Conservation (phyloP, 2,888 invertebrate species). For the Seira ritae region DNA sequence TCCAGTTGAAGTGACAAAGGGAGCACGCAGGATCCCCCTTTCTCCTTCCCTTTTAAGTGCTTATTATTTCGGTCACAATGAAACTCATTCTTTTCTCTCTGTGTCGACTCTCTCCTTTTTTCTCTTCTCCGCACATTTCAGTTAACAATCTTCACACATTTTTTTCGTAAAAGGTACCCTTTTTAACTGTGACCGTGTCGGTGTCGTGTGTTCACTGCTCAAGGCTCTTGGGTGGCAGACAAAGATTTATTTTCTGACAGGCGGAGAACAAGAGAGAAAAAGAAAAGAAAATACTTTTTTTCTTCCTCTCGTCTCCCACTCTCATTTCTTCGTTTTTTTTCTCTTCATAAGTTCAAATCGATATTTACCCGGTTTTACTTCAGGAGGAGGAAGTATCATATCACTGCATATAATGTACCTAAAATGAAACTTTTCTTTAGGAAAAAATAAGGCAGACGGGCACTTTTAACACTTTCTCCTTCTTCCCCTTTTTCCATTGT, state of each 20-base stretch:
- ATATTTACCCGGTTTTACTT: not conserved
- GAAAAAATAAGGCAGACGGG: not conserved
- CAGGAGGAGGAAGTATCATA: not conserved
- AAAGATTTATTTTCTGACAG: slow-evolving; percentile 50
- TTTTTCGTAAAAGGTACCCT: not conserved
- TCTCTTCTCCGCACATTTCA: no score
- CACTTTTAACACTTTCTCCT: not conserved
- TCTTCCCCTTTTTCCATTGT: not conserved
- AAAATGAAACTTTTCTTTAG: no score
- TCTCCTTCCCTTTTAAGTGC: not conserved
- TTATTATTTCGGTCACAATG: not conserved
- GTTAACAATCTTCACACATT: not conserved
- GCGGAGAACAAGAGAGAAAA: slow-evolving; percentile 28
- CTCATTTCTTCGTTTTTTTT: not conserved
- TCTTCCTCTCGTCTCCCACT: no score
- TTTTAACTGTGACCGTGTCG: not conserved
- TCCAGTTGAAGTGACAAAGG: not conserved
- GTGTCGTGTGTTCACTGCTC: not conserved
- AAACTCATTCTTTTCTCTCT: not conserved
- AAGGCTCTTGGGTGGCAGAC: slow-evolving; percentile 20
- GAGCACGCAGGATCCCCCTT: not conserved
- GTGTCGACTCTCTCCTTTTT: not conserved
- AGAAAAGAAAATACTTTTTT: slow-evolving; percentile 21
- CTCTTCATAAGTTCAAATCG: not conserved
- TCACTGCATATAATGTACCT: not conserved